These are phyloP conservation scores for Salmo trutta DNA, from an alignment of 2,797 vertebrate species.

Conservation along the genomic window DNA sequence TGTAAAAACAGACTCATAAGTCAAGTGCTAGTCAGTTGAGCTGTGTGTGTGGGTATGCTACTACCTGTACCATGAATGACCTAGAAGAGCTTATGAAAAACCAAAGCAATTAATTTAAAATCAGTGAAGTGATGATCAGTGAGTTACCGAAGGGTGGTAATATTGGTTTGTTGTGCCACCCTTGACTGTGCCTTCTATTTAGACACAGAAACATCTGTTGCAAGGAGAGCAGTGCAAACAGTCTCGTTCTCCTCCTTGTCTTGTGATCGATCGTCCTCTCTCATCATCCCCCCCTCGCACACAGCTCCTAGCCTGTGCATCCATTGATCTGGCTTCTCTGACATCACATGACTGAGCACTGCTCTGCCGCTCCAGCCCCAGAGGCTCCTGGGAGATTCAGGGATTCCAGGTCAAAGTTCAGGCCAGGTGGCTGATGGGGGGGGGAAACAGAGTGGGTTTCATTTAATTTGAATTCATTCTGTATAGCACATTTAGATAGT, in stretches of 20 bases:
- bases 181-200: constrained; percentile 30
- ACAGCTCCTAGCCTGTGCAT: constrained; percentile 39
- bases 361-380: constrained; percentile 78
- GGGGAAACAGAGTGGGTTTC: neutral
- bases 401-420: constrained; percentile 89
- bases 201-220: constrained; percentile 38
- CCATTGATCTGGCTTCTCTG: constrained; percentile 27
- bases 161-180: constrained; percentile 24
- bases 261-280: neutral
- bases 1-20: constrained; percentile 22
- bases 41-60: constrained; percentile 39
- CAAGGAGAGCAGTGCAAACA: constrained; percentile 30
- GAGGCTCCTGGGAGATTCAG: constrained; percentile 80
- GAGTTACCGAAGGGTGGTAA: constrained; percentile 26
- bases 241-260: constrained; percentile 35
- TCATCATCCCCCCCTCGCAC: constrained; percentile 25
- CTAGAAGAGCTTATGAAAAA: constrained; percentile 20
- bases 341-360: constrained; percentile 91
- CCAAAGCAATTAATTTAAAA: constrained; percentile 29
- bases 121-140: constrained; percentile 30
- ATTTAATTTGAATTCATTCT: too few relatives aligned
- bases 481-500: too few relatives aligned
- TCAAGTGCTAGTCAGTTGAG: constrained; percentile 9
- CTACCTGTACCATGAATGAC: constrained; percentile 38
- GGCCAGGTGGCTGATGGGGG: constrained; percentile 79